Conservation (phyloP, 1,140 invertebrate species). For the Magallana gigas region DNA sequence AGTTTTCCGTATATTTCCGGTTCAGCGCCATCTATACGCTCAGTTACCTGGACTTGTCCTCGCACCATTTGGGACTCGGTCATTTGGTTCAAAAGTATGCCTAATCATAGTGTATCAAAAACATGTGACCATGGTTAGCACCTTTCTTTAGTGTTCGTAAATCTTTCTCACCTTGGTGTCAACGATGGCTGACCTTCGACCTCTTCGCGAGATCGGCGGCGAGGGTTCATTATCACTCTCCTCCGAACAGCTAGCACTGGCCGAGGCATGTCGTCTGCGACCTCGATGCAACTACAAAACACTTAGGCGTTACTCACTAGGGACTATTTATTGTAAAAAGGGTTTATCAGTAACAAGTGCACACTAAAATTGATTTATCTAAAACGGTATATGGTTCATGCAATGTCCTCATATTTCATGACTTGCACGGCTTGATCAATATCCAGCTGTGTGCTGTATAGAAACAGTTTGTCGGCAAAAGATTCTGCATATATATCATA, state of each 20-base stretch:
- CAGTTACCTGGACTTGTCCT: neutral
- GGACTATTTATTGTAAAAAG: no score
- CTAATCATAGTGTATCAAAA: neutral
- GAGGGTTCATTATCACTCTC: constrained; percentile 73
- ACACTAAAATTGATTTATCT: no score
- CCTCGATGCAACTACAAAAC: neutral
- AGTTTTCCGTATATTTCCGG: no score
- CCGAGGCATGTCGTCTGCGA: constrained; percentile 52
- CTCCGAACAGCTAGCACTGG: constrained; percentile 71
- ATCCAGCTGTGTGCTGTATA: no score
- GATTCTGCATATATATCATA: no score
- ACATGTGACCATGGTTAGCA: neutral
- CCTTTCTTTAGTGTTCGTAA: neutral
- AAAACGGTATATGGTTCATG: no score
- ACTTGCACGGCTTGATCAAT: no score
- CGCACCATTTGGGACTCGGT: neutral
- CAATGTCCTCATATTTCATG: no score
- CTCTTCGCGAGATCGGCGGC: constrained; percentile 71
- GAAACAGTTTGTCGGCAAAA: no score
- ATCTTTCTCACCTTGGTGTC: constrained; percentile 72
- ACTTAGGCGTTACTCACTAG: neutral
- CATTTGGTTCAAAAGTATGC: no score
- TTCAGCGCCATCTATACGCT: no score
- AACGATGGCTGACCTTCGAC: constrained; percentile 74
- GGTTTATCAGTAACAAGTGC: no score